These are phyloP conservation scores for Dermatophagoides farinae DNA, from an alignment of 1,140 invertebrate species.

Conservation along the genomic window DNA sequence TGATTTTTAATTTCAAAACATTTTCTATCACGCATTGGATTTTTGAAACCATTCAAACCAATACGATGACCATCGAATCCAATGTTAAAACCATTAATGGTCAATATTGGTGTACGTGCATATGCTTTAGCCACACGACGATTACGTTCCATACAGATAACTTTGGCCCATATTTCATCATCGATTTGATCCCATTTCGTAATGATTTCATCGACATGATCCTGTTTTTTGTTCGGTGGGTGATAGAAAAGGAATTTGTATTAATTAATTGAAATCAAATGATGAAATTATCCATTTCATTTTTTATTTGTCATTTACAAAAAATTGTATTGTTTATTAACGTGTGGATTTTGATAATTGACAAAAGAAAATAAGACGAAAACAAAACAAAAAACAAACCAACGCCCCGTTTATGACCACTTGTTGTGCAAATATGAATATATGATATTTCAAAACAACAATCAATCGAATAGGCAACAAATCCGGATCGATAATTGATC, in stretches of 20 bases:
- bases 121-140: slow-evolving; percentile 82
- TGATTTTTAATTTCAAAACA: slow-evolving; percentile 75
- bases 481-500: no score
- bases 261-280: neutral
- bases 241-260: neutral
- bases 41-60: slow-evolving; percentile 62
- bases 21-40: slow-evolving; percentile 73
- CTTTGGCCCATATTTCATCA: slow-evolving; percentile 93
- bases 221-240: no score
- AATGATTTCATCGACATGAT: slow-evolving; percentile 85
- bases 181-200: slow-evolving; percentile 91
- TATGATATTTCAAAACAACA: no score
- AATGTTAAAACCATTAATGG: slow-evolving; percentile 73
- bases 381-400: neutral
- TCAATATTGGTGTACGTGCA: slow-evolving; percentile 71
- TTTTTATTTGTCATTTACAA: neutral
- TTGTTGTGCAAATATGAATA: no score
- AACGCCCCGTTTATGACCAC: no score
- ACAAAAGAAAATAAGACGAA: neutral
- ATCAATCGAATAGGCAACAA: no score
- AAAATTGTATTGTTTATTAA: neutral
- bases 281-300: neutral
- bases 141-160: slow-evolving; percentile 81
- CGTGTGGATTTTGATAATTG: neutral
- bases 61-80: slow-evolving; percentile 83